These are phyloP conservation scores for Meteorus sp. DNA, from an alignment of 1,140 invertebrate species.

Conservation along the genomic window DNA sequence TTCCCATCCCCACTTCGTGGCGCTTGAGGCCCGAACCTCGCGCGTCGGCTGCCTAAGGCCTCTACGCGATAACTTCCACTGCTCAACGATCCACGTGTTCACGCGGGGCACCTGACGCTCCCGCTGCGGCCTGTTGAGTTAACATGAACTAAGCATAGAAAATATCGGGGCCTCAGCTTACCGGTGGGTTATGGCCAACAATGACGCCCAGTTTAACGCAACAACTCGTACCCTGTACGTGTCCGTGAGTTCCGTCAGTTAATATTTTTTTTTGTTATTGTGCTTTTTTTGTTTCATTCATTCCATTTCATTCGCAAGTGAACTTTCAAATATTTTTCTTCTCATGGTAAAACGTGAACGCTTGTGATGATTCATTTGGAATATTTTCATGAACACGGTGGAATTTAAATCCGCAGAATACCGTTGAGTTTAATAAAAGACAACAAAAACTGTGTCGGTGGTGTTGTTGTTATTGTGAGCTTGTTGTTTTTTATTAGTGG, in stretches of 20 bases:
- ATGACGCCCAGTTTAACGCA: constrained; percentile 56
- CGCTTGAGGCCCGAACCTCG: constrained; percentile 37
- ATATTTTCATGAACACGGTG: no score
- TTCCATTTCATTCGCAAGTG: no score
- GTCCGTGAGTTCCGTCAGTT: not conserved
- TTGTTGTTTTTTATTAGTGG: constrained; percentile 2
- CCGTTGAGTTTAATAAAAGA: no score
- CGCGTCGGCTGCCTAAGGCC: constrained; percentile 28
- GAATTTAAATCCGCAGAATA: no score
- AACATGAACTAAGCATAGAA: constrained; percentile 44
- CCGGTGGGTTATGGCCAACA: constrained; percentile 44
- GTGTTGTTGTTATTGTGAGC: no score
- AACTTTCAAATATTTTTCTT: no score
- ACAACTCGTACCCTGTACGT: constrained; percentile 34
- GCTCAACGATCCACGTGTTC: constrained; percentile 24
- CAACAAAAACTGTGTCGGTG: no score
- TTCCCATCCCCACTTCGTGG: constrained; percentile 32
- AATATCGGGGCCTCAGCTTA: constrained; percentile 50
- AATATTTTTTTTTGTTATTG: constrained; percentile 3
- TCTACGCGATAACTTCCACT: constrained; percentile 41
- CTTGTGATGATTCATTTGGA: no score
- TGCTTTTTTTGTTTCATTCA: constrained; percentile 2
- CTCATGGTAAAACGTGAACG: no score
- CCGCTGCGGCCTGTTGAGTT: constrained; percentile 34
- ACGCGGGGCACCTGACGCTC: constrained; percentile 20